phyloP scores from a whole-genome alignment of 2,888 invertebrate genomes.

The Apocheima hispidaria region DNA sequence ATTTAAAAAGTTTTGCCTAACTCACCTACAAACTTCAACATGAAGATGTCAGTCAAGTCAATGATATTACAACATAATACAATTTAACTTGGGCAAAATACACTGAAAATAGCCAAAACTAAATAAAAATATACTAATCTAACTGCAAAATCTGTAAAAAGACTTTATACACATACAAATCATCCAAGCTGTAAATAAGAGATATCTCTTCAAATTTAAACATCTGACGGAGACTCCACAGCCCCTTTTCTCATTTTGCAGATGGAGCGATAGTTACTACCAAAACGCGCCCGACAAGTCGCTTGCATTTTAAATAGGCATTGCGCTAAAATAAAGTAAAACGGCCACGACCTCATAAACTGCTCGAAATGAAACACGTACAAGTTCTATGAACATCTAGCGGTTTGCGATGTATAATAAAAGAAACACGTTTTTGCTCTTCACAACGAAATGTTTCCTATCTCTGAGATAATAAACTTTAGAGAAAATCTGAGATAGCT shows the following conservation, averaged over 20 bases:
- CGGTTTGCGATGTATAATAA: constrained; percentile 26
- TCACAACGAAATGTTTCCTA: constrained; percentile 25
- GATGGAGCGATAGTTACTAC: background rate
- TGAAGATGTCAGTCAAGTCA: too few species aligned
- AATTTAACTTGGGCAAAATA: too few species aligned
- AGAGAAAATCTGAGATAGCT: constrained; percentile 26
- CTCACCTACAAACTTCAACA: too few species aligned
- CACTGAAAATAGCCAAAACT: too few species aligned
- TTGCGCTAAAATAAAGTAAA: constrained; percentile 21
- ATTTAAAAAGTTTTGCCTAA: too few species aligned
- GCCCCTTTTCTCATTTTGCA: background rate
- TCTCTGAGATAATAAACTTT: constrained; percentile 27
- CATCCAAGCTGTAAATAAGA: too few species aligned
- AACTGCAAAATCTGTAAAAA: too few species aligned
- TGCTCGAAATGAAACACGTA: constrained; percentile 31
- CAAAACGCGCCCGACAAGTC: background rate
- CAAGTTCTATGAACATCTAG: constrained; percentile 30
- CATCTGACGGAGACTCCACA: background rate
- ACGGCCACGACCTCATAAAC: constrained; percentile 26
- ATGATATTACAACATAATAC: too few species aligned
- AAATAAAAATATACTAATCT: too few species aligned
- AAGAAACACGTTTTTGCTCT: constrained; percentile 33
- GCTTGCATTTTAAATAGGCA: constrained; percentile 22
- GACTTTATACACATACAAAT: too few species aligned
- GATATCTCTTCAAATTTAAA: background rate